Base-by-base conservation (phyloP, 2,797 vertebrate genomes). In the Eremophila alpestris region DNA sequence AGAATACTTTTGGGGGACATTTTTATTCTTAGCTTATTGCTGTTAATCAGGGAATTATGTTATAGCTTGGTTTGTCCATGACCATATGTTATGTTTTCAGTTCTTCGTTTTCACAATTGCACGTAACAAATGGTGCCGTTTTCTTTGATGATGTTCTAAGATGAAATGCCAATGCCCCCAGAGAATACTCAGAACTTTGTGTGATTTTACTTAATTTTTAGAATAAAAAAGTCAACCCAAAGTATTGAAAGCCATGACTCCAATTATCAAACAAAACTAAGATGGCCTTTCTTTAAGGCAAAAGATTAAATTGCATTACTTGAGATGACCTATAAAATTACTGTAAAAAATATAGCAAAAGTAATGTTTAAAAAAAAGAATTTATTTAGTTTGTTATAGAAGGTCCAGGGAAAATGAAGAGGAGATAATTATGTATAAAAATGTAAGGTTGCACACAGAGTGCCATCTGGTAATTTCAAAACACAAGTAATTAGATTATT, bases 401-500 rank as follows among this genome's bases (percentile, higher is more conserved):
- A 86, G 10, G 69, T 83, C 36, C 26, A 48, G 54, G 24, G 34
- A 49, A 87, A 63, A 32, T 16, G 21, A 75, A 70, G 46, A 68
- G 27, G 27, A 70, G 22, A 48, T 85, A 85, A 70, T 91, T 74
- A 80, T 76, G 67, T 92, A 18, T 60, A 60, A 67, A 81, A 71
- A 71, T 41, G 10, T 65, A 55, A 88, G 58, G 40, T 67, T 78
- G 32, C 40, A 59, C 13, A 29, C 36, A 58, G 19, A 41, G 36
- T 65, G 40, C 59, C 65, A 75, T 91, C 76, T 91, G 87, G 54
- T 71, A 92, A 32, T 93, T 91, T 81, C 54, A 60, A 90, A 83
- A 0, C 36, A 58, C 51, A 69, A 86, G 51, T 65, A 86, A 80
- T 96, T 91, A 46, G 40, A 64, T 89, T 89, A 16, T 94, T 79